These are phyloP conservation scores for Phalacrocorax aristotelis DNA, from an alignment of 2,113 vertebrate species.

Conservation along the genomic window DNA sequence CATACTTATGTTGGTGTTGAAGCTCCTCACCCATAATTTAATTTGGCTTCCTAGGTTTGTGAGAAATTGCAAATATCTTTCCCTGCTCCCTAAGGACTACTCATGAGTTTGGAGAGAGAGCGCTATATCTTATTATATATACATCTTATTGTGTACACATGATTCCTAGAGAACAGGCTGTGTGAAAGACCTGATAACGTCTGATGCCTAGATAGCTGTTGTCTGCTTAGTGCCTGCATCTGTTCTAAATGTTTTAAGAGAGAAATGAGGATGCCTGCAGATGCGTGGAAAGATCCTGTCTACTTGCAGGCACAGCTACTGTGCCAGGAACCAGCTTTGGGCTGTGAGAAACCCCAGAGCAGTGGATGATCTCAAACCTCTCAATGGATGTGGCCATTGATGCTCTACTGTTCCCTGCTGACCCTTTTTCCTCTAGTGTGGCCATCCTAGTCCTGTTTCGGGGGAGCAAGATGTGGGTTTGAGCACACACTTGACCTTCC, in stretches of 20 bases:
- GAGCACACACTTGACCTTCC: neutral
- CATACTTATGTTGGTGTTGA: neutral
- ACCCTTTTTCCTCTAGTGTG: neutral
- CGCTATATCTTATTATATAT: neutral
- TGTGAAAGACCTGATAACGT: neutral
- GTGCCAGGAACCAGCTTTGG: neutral
- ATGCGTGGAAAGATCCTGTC: neutral
- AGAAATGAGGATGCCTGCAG: neutral
- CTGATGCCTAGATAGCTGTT: neutral
- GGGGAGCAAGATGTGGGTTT: neutral
- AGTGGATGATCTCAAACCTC: neutral
- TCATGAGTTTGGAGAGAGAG: neutral
- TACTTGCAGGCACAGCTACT: neutral
- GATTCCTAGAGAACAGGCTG: neutral
- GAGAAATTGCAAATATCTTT: neutral
- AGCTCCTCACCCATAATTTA: neutral
- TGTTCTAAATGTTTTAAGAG: neutral
- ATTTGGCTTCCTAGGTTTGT: neutral
- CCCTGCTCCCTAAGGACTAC: neutral
- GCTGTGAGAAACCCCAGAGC: neutral
- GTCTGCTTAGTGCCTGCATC: neutral
- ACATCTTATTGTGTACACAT: neutral
- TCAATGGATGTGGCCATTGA: fast-evolving
- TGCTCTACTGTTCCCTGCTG: neutral
- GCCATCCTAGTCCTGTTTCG: fast-evolving